Evolutionary conservation across 2,888 invertebrate species (phyloP).

Genomic region (Pocota personata): DNA sequence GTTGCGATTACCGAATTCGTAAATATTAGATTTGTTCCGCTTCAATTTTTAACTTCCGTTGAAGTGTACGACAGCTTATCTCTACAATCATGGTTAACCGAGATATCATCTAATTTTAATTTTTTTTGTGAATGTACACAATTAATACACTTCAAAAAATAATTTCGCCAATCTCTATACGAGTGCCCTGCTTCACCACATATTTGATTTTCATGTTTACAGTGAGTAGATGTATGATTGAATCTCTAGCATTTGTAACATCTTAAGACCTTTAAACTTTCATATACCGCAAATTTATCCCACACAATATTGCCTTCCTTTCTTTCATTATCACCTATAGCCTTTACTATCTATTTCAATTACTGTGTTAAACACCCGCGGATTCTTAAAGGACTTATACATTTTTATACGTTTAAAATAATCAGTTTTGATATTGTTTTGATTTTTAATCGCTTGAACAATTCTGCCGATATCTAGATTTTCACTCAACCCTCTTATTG

Average conservation of each 20-base stretch:
- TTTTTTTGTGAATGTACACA: slow-evolving; percentile 29
- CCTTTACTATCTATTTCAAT: not conserved
- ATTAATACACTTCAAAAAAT: slow-evolving; percentile 28
- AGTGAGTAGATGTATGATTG: not conserved
- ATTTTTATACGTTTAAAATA: not conserved
- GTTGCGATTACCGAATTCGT: no score
- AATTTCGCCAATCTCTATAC: not conserved
- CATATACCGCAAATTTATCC: not conserved
- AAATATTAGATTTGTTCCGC: not conserved
- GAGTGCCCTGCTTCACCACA: not conserved
- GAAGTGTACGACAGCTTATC: not conserved
- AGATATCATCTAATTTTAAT: slow-evolving; percentile 6
- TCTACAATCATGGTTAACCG: slow-evolving; percentile 38
- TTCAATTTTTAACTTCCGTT: not conserved
- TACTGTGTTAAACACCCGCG: not conserved
- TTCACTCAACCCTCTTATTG: not conserved
- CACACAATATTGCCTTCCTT: not conserved
- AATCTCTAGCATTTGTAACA: not conserved
- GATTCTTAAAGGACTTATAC: not conserved
- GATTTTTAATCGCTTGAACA: not conserved
- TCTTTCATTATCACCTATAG: not conserved
- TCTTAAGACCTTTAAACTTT: not conserved
- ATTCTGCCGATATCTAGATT: not conserved
- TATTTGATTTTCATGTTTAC: not conserved
- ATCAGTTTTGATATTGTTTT: not conserved